Evolutionary conservation across 2,888 invertebrate species (phyloP), one percentile per base, ranked within the genome.

Genomic region (Eupeodes luniger): DNA sequence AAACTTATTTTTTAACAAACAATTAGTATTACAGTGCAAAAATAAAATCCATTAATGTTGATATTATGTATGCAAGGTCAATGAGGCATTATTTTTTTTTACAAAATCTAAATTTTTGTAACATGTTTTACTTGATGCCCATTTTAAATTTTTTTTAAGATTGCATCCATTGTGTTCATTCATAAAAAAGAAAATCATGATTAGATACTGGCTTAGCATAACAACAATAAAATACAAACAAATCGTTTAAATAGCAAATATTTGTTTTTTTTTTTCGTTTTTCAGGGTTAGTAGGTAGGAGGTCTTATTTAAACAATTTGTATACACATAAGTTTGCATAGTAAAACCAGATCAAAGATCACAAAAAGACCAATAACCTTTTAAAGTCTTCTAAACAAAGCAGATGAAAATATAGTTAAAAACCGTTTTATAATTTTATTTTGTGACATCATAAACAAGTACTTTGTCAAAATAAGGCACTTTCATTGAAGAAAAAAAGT

Each of bases 321-420:
- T 16, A 40, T 16, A 27, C 2, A 27, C 27, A 69, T 27, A 14
- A 67, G 57, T 59, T 27, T 19, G n/a, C 75, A 76, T 64, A 70
- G 19, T 80, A 5, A 70, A 77, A 64, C 66, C 76, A 14, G 40
- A 77, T 53, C 36, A 84, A 81, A 76, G 53, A 12, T 12, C 27
- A 64, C 19, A 67, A 9, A 34, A 11, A 81, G 81, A 44, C 53
- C 55, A 81, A 77, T 62, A 53, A 81, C 77, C 81, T 55, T 67
- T 55, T 34, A 66, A 64, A 12, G 3, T 12, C 0, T 47, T 12
- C 0, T 47, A 14, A 49, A 44, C 14, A 47, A 19, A 66, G 2
- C 27, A 27, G 47, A n/a, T 4, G 0, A 9, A 49, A 47, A 3
- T 40, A 62, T 40, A 62, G 11, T 16, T 40, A 40, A 12, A 40